A percentile compares a stretch with the other conserved stretches of the same genome.
phyloP scores from a whole-genome alignment of 2,888 invertebrate genomes.

The Argynnis bischoffii region DNA sequence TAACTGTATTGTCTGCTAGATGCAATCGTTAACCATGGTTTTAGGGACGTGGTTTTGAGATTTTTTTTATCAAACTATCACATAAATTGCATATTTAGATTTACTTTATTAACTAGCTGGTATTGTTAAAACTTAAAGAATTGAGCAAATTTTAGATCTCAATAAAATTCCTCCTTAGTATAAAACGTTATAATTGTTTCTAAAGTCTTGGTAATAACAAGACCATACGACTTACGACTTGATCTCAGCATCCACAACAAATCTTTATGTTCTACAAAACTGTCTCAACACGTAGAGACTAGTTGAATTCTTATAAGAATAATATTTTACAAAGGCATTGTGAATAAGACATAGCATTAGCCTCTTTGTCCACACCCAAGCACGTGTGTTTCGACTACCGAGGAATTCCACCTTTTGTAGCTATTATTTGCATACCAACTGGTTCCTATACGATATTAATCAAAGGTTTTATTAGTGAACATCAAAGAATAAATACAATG shows the following conservation, averaged over 20 bases:
- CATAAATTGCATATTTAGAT: too few relatives aligned
- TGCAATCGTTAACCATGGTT: too few relatives aligned
- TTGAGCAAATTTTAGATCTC: too few relatives aligned
- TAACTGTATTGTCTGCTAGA: too few relatives aligned
- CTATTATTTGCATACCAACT: constrained; percentile 81
- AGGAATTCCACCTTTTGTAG: constrained; percentile 65
- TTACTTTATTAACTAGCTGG: too few relatives aligned
- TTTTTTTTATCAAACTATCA: too few relatives aligned
- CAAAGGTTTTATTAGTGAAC: constrained; percentile 83
- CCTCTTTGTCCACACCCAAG: constrained; percentile 65
- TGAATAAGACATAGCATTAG: constrained; percentile 74
- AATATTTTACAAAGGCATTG: constrained; percentile 63
- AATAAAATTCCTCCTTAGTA: too few relatives aligned
- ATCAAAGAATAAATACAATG: constrained; percentile 81
- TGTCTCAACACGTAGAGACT: constrained; percentile 22
- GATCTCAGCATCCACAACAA: constrained; percentile 17
- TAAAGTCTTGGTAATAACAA: neutral
- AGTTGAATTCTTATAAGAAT: constrained; percentile 55
- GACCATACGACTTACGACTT: neutral
- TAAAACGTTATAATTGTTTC: too few relatives aligned
- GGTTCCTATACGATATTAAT: constrained; percentile 82
- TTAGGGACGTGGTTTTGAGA: too few relatives aligned
- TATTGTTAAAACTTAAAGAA: too few relatives aligned
- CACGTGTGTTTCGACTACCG: constrained; percentile 78
- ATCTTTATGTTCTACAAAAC: constrained; percentile 22